Base-by-base conservation (phyloP, 2,797 vertebrate genomes). In the Molossus alvarezi region DNA sequence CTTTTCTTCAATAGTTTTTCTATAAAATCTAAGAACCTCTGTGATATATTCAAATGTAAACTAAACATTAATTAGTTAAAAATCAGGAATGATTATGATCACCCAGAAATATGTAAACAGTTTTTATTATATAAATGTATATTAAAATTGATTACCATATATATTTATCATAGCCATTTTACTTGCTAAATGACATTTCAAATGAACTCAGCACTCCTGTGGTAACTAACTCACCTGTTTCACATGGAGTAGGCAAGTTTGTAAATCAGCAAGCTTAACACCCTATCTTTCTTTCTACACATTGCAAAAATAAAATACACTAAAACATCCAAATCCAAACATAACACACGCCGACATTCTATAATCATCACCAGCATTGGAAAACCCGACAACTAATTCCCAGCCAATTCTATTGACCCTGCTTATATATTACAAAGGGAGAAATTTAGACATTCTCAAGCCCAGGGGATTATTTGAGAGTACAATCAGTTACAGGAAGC, bases 391-490 rank as follows among this genome's bases (percentile, higher is more conserved):
- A 7, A n/a, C 41, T 14, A 51, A 62, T 51, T 58, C 6, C 58
- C 1, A 33, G 6, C 25, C 25, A 93, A 51, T 84, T 88, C 67
- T 67, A 84, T 1, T 21, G 15, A 85, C 5, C 4, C 29, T 10
- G 2, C 12, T 57, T 27, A 57, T 45, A 75, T 48, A 72, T 65
- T 23, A 85, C 3, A 75, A 53, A 73, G 25, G 9, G 27, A 45
- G 5, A 92, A 88, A 85, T 92, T n/a, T 81, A n/a, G 85, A 37
- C 48, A 85, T 85, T 93, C 21, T 81, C 9, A 88, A 85, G 11
- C 11, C 73, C 15, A 58, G 27, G 41, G 71, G 41, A 65, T 55
- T 95, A 80, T 15, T 75, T 75, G 13, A 75, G 9, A 87, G 17
- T 57, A 72, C 2, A n/a, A 41, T 69, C 57, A 81, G 33, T 76